Evolutionary conservation across 2,888 invertebrate genomes (phyloP).

Genomic region (Tigriopus californicus): DNA sequence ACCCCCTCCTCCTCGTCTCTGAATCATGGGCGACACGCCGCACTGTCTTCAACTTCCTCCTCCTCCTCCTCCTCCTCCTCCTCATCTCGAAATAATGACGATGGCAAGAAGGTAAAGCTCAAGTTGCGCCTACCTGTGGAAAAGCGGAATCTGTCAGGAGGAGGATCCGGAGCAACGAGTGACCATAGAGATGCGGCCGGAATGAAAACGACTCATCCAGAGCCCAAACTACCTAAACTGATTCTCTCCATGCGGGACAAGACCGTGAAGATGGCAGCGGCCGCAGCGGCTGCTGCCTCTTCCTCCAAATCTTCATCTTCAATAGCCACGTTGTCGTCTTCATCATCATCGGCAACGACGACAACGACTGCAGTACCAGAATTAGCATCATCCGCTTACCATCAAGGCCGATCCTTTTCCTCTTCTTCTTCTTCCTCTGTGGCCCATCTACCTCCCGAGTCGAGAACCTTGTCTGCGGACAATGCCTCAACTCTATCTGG

Average conservation of each 20-base stretch:
- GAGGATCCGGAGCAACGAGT: background rate
- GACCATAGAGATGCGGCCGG: no score
- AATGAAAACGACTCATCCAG: background rate
- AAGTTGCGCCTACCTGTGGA: slow-evolving; percentile 11
- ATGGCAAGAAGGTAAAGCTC: slow-evolving; percentile 16
- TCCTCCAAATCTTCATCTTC: no score
- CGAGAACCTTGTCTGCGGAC: no score
- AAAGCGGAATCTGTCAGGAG: background rate
- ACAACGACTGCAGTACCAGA: no score
- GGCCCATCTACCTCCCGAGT: no score
- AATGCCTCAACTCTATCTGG: no score
- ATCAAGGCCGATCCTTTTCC: no score
- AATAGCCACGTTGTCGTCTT: no score
- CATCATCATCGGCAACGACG: no score
- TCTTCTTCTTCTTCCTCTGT: no score
- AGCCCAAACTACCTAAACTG: slow-evolving; percentile 5
- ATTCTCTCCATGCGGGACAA: slow-evolving; percentile 9
- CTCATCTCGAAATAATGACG: background rate
- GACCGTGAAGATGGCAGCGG: slow-evolving; percentile 1
- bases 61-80: background rate
- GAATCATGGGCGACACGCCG: background rate
- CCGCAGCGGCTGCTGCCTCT: no score
- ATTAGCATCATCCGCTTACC: no score
- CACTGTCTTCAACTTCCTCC: background rate
- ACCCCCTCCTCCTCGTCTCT: background rate